Conservation (phyloP, 2,113 vertebrate species). For the Megatriorchis doriae region DNA sequence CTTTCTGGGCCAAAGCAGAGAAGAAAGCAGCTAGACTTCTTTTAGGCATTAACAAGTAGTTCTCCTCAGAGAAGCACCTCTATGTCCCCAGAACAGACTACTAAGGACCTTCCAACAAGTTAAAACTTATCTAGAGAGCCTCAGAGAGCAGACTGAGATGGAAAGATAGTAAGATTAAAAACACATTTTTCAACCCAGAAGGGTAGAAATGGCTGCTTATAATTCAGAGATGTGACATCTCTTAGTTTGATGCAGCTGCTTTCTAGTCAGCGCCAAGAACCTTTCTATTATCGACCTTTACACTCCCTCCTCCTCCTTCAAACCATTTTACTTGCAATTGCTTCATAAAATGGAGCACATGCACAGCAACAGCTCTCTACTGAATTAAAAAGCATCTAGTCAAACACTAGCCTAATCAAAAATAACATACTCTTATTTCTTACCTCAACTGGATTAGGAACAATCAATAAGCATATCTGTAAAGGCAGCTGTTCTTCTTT, state of each 20-base stretch:
- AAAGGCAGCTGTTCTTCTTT: constrained; percentile 54
- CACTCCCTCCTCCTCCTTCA: neutral
- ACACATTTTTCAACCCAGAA: neutral
- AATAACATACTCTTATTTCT: neutral
- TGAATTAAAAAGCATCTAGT: neutral
- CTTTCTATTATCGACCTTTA: neutral
- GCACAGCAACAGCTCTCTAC: neutral
- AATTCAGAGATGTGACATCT: neutral
- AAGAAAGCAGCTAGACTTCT: neutral
- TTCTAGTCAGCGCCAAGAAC: neutral
- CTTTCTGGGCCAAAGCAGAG: neutral
- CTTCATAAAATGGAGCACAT: neutral
- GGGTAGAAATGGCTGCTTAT: neutral
- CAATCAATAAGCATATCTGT: neutral
- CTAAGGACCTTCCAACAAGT: neutral
- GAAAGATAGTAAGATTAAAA: neutral
- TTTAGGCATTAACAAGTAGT: neutral
- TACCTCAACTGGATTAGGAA: neutral
- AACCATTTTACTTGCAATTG: neutral
- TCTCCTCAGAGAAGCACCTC: neutral
- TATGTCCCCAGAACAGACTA: neutral
- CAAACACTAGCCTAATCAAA: neutral
- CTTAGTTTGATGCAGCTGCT: neutral
- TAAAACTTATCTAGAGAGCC: neutral
- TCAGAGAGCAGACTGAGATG: neutral